Evolutionary conservation across 2,797 vertebrate genomes (phyloP), one percentile per base, ranked within the genome.

Genomic region (Fringilla coelebs): DNA sequence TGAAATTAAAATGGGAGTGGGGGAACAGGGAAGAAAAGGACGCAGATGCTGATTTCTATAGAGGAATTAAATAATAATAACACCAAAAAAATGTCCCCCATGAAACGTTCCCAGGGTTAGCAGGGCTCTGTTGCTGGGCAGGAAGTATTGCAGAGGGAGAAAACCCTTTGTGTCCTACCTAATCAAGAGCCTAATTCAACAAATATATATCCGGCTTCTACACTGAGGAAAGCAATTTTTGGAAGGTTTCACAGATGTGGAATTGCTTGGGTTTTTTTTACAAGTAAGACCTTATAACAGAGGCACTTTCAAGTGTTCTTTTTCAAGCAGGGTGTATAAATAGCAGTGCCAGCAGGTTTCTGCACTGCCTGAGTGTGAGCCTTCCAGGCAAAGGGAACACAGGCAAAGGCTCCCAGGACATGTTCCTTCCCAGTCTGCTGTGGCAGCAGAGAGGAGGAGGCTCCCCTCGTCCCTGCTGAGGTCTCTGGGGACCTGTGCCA

Each of bases 161-260:
- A 94, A 85, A 73, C 84, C 83, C 57, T 96, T 93, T 88, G 93
- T 76, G 72, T 85, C 73, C 89, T 83, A 88, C 78, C 83, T 88
- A 74, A 95, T 96, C 92, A 94, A 91, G 95, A 52, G 51, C 84
- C 94, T 78, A 91, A 82, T 96, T 93, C 91, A 94, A 95, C 90
- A 96, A 92, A 89, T 96, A 92, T 29, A 81, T 65, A 96, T 97
- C 96, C 58, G 93, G 94, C 73, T 94, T 80, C 91, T 48, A 12
- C 74, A 38, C 48, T 8, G 85, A 92, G 88, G 89, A 93, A 94
- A 89, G 87, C 84, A 66, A 94, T 95, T 93, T 95, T 96, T 76
- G 89, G 88, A 95, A 84, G 45, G 63, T 95, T 89, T 90, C 70
- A 75, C 68, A 55, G 88, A 94, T 77, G 83, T 0, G 0, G 52